These are phyloP conservation scores for Hipparchia sbordonii DNA, from an alignment of 2,888 invertebrate genomes.

Conservation along the genomic window DNA sequence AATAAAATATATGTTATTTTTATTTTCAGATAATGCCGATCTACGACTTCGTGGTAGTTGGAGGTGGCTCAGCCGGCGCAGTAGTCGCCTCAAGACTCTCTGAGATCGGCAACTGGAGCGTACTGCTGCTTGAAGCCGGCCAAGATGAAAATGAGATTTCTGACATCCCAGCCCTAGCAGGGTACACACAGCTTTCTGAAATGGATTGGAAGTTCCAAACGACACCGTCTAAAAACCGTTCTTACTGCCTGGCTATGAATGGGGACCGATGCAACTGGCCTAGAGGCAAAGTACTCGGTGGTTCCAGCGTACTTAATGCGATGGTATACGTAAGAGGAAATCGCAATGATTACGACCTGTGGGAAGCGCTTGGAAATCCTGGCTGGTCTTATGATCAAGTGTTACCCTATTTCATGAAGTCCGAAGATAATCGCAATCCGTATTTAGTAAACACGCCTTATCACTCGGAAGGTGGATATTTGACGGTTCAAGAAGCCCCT, in stretches of 20 bases:
- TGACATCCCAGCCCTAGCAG: constrained; percentile 92
- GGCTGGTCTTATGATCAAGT: constrained; percentile 94
- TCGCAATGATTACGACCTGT: constrained; percentile 92
- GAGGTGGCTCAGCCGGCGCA: constrained; percentile 95
- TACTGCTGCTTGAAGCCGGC: constrained; percentile 92
- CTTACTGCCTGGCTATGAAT: constrained; percentile 94
- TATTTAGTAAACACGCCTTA: constrained; percentile 89
- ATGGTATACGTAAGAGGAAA: constrained; percentile 97
- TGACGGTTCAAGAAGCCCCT: constrained; percentile 92
- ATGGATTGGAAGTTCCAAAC: constrained; percentile 97
- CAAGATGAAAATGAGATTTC: constrained; percentile 94
- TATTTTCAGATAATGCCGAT: constrained; percentile 86
- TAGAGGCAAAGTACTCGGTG: constrained; percentile 94
- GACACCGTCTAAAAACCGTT: constrained; percentile 88
- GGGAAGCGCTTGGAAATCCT: constrained; percentile 91
- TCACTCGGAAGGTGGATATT: constrained; percentile 89
- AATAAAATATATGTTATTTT: neutral
- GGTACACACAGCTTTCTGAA: constrained; percentile 92
- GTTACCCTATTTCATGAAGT: constrained; percentile 92
- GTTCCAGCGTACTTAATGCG: constrained; percentile 93
- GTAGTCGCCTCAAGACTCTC: constrained; percentile 93
- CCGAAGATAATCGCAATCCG: constrained; percentile 94
- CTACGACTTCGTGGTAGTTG: constrained; percentile 94
- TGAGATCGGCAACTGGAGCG: constrained; percentile 91
- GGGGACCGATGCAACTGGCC: constrained; percentile 96